phyloP scores from a whole-genome alignment of 2,888 invertebrate species.

The Charanyca ferruginea region DNA sequence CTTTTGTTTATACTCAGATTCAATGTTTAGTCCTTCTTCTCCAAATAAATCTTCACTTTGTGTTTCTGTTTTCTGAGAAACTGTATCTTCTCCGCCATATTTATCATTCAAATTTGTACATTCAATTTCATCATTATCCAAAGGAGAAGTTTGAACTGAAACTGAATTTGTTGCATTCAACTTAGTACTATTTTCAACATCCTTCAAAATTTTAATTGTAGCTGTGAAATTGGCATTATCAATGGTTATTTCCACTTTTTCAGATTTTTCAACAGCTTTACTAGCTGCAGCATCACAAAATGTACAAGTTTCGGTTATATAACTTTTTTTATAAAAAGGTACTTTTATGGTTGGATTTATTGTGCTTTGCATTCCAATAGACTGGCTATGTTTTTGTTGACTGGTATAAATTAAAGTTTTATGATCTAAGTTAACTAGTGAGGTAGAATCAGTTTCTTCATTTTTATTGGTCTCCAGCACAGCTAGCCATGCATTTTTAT shows the following conservation, averaged over 20 bases:
- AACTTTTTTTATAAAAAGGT: slow-evolving; percentile 79
- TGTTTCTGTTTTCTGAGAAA: slow-evolving; percentile 16
- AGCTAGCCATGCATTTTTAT: slow-evolving; percentile 79
- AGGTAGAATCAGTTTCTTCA: slow-evolving; percentile 50
- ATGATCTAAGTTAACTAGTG: slow-evolving; percentile 47
- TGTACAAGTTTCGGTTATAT: slow-evolving; percentile 71
- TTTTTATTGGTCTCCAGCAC: slow-evolving; percentile 76
- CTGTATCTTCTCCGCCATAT: slow-evolving; percentile 6
- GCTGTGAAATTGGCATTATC: slow-evolving; percentile 72
- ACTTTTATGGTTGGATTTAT: slow-evolving; percentile 65
- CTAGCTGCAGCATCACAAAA: slow-evolving; percentile 60
- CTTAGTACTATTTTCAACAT: slow-evolving; percentile 41
- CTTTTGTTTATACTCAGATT: slow-evolving; percentile 7
- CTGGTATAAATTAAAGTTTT: slow-evolving; percentile 24
- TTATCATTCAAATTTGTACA: slow-evolving; percentile 14
- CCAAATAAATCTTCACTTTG: slow-evolving; percentile 69
- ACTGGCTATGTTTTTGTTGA: slow-evolving; percentile 9
- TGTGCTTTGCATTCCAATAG: slow-evolving; percentile 23
- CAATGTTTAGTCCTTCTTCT: slow-evolving; percentile 35
- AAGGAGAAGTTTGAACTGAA: slow-evolving; percentile 70
- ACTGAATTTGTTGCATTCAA: slow-evolving; percentile 60
- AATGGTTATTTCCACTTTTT: slow-evolving; percentile 76
- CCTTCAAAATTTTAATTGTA: slow-evolving; percentile 73
- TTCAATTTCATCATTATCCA: slow-evolving; percentile 7
- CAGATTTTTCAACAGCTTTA: slow-evolving; percentile 38